These are phyloP conservation scores for Tympanoctomys barrerae DNA, from an alignment of 2,797 vertebrate genomes.

Conservation along the genomic window DNA sequence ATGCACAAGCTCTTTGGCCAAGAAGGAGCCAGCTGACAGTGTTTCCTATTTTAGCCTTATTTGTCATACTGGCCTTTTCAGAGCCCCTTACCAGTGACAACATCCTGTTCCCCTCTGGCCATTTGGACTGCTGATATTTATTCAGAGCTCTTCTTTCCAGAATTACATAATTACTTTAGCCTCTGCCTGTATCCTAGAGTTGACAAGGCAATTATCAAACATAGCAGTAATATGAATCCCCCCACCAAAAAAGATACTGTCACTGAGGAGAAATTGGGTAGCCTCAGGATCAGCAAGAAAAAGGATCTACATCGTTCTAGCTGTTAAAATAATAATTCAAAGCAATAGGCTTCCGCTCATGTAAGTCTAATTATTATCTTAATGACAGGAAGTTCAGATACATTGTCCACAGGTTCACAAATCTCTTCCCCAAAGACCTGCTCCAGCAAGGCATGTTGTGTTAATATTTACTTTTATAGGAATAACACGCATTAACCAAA, in stretches of 20 bases:
- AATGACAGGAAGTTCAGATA: background rate
- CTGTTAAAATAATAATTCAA: background rate
- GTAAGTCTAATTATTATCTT: background rate
- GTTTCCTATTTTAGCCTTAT: background rate
- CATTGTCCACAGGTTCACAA: background rate
- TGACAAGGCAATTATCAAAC: background rate
- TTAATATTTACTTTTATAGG: conserved; percentile 52
- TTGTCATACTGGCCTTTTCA: accelerated
- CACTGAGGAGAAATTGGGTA: background rate
- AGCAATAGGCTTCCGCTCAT: accelerated
- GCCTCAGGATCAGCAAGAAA: background rate
- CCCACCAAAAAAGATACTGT: background rate
- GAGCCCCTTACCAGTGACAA: background rate
- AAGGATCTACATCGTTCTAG: background rate
- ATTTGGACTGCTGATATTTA: background rate
- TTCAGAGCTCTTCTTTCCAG: background rate
- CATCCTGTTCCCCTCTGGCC: background rate
- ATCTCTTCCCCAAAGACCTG: conserved; percentile 23
- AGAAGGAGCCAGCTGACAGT: background rate
- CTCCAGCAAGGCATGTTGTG: background rate
- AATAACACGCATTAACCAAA: conserved; percentile 36
- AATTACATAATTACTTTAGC: background rate
- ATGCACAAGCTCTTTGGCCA: background rate
- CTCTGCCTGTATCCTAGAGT: background rate
- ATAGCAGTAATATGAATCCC: background rate